phyloP scores from a whole-genome alignment of 2,113 vertebrate species.

The Cygnus buccinator region DNA sequence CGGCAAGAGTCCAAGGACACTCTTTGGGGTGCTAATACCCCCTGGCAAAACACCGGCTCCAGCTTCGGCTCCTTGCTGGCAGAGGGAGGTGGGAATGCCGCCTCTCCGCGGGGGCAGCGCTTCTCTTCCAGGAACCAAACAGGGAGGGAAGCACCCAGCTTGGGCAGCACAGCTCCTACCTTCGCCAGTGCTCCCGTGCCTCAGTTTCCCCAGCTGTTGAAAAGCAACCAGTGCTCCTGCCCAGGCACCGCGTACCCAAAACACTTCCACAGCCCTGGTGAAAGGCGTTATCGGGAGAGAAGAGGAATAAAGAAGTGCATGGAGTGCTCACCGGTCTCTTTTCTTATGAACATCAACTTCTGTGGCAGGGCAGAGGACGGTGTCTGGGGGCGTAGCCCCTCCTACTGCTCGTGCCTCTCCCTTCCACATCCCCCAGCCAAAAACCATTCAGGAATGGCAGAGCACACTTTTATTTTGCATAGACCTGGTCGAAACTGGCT shows the following conservation, averaged over 20 bases:
- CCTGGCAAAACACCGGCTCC: background rate
- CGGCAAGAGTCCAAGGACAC: background rate
- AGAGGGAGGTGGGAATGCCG: background rate
- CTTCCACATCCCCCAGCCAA: background rate
- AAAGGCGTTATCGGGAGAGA: background rate
- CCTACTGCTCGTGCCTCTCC: background rate
- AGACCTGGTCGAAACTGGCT: background rate
- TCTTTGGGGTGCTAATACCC: constrained; percentile 16
- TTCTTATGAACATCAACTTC: background rate
- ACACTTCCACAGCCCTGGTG: accelerated
- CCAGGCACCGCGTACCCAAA: background rate
- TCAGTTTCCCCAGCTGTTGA: background rate
- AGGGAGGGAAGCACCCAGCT: background rate
- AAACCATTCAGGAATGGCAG: background rate
- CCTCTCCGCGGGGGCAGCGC: background rate
- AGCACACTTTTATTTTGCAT: background rate
- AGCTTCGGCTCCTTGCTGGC: background rate
- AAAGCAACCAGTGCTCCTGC: accelerated
- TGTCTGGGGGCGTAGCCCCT: background rate
- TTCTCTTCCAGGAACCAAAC: background rate
- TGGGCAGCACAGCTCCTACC: background rate
- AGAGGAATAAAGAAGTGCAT: background rate
- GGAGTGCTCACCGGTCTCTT: background rate
- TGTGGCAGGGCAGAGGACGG: accelerated
- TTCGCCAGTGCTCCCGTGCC: background rate